phyloP scores from a whole-genome alignment of 1,140 invertebrate genomes.

The Drosophila neocordata region DNA sequence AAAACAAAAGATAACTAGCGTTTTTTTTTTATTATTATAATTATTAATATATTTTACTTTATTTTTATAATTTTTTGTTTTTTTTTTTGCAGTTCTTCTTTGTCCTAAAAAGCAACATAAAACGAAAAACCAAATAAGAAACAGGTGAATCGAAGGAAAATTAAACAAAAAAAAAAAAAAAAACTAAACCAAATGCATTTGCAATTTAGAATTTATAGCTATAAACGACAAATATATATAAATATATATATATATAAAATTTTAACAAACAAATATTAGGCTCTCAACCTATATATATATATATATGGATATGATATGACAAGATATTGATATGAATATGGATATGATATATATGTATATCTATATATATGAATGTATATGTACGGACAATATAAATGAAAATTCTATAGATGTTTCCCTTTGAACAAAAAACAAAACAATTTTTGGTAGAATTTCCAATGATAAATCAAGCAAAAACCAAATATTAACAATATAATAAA shows the following conservation, averaged over 20 bases:
- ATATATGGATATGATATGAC: neutral
- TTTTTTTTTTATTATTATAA: neutral
- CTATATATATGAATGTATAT: neutral
- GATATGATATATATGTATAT: neutral
- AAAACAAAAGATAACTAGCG: neutral
- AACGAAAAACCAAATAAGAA: neutral
- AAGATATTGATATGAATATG: neutral
- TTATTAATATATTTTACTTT: neutral
- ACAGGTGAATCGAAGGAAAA: slow-evolving; percentile 7
- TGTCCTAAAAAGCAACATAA: neutral
- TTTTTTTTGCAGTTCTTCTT: neutral
- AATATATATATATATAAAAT: slow-evolving; percentile 32
- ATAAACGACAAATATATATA: slow-evolving; percentile 36
- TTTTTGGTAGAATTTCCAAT: slow-evolving; percentile 6
- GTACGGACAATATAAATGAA: slow-evolving; percentile 7
- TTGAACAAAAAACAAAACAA: neutral
- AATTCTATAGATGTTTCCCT: slow-evolving; percentile 10
- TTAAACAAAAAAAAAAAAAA: slow-evolving; percentile 11
- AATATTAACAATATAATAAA: neutral
- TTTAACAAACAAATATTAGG: slow-evolving; percentile 8
- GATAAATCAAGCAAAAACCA: neutral
- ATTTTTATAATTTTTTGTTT: too few relatives aligned
- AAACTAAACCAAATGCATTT: slow-evolving; percentile 55
- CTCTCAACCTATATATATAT: neutral
- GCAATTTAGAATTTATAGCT: slow-evolving; percentile 56